Percentiles rank a stretch among this genome's conserved stretches.
Conservation (phyloP, 2,113 vertebrate genomes). For the Ia io region DNA sequence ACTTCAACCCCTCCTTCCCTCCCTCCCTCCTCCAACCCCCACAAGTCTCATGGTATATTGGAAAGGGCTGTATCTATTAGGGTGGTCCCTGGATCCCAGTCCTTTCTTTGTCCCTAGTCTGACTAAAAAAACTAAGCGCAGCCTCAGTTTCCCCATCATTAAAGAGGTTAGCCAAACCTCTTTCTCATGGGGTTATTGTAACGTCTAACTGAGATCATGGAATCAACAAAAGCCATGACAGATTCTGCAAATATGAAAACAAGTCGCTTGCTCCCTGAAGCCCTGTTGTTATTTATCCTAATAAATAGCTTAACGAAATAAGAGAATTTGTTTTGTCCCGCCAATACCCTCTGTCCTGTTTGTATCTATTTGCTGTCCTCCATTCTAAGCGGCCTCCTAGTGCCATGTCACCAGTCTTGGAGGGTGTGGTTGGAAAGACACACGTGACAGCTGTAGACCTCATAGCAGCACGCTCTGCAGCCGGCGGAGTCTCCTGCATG, state of each 20-base stretch:
- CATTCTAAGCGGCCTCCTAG: neutral
- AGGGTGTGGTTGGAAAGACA: conserved; percentile 41
- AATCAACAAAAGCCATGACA: neutral
- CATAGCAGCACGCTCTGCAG: neutral
- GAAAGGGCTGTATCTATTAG: neutral
- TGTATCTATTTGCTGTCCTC: neutral
- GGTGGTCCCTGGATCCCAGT: neutral
- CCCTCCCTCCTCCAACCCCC: accelerated
- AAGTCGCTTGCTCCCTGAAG: neutral
- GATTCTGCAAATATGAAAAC: neutral
- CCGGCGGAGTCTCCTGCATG: neutral
- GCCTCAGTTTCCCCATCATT: conserved; percentile 38
- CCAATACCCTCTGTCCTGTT: neutral
- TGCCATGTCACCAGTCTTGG: neutral
- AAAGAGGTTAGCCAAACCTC: neutral
- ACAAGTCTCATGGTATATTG: neutral
- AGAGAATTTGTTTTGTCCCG: neutral
- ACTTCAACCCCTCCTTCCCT: neutral
- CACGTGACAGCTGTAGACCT: conserved; percentile 19
- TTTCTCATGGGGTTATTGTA: neutral
- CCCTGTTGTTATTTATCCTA: neutral
- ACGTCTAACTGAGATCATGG: neutral
- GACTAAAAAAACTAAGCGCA: neutral
- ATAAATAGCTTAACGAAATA: neutral
- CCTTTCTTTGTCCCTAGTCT: neutral